These are phyloP conservation scores for Brachylomia viminalis DNA, from an alignment of 2,888 invertebrate genomes.

Conservation along the genomic window DNA sequence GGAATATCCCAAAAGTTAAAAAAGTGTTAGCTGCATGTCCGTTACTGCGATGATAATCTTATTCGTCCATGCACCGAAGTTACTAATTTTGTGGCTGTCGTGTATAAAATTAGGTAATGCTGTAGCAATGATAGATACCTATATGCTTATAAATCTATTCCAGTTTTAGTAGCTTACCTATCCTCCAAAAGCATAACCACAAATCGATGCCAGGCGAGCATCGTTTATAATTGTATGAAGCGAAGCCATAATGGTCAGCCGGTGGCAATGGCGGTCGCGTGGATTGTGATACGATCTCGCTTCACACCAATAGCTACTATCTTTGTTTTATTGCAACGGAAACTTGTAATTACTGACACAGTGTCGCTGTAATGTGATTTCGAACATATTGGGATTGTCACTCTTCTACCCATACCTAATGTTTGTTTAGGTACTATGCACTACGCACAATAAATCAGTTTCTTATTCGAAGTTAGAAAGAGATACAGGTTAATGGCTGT, in stretches of 20 bases:
- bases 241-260: conserved; percentile 84
- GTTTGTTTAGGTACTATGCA: not conserved
- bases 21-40: too few relatives aligned
- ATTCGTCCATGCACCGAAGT: not conserved
- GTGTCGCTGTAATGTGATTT: conserved; percentile 75
- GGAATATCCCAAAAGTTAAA: too few relatives aligned
- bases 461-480: conserved; percentile 21
- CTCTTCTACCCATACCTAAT: conserved; percentile 30
- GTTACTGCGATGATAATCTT: not conserved
- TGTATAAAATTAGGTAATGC: not conserved
- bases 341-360: conserved; percentile 78
- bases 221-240: conserved; percentile 80
- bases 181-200: conserved; percentile 56
- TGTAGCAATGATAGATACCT: not conserved
- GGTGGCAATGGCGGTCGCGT: conserved; percentile 65
- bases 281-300: conserved; percentile 77
- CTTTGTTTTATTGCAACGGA: conserved; percentile 82
- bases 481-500: conserved; percentile 31
- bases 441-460: conserved; percentile 3
- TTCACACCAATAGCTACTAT: conserved; percentile 71
- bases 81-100: not conserved
- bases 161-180: conserved; percentile 49
- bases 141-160: conserved; percentile 7
- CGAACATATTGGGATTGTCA: conserved; percentile 63
- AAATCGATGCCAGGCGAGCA: conserved; percentile 78